These are phyloP conservation scores for Pandemis corylana DNA, from an alignment of 2,888 invertebrate species.

Conservation along the genomic window DNA sequence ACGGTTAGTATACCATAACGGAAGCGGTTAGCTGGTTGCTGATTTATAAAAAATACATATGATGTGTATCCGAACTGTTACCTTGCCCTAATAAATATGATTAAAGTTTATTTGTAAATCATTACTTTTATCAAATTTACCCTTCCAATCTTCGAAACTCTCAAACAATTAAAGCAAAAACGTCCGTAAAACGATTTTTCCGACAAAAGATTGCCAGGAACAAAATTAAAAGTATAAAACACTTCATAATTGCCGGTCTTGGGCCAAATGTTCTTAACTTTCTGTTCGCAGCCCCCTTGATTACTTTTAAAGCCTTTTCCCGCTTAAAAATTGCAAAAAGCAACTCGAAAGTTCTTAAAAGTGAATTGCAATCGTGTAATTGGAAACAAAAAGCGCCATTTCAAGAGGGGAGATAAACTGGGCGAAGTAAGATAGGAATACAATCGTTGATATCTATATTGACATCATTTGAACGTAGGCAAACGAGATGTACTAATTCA, in stretches of 20 bases:
- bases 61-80: not conserved
- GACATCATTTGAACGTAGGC: not conserved
- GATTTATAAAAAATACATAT: not conserved
- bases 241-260: constrained; percentile 68
- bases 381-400: constrained; percentile 69
- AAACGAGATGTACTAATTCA: not conserved
- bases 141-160: constrained; percentile 22
- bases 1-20: too few species aligned
- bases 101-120: not conserved
- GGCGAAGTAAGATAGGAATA: not conserved
- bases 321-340: constrained; percentile 70
- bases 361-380: constrained; percentile 71
- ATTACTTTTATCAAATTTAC: constrained; percentile 15
- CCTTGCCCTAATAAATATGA: not conserved
- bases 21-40: not conserved
- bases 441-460: not conserved
- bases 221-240: constrained; percentile 75
- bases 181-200: constrained; percentile 48
- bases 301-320: constrained; percentile 77
- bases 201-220: constrained; percentile 61
- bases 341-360: constrained; percentile 65
- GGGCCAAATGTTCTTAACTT: constrained; percentile 73
- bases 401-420: constrained; percentile 64
- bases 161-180: constrained; percentile 45
- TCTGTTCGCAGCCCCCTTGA: constrained; percentile 70